Percentiles rank a stretch among this genome's conserved stretches.
phyloP scores from a whole-genome alignment of 1,140 invertebrate genomes.

The Diploscapter pachys region DNA sequence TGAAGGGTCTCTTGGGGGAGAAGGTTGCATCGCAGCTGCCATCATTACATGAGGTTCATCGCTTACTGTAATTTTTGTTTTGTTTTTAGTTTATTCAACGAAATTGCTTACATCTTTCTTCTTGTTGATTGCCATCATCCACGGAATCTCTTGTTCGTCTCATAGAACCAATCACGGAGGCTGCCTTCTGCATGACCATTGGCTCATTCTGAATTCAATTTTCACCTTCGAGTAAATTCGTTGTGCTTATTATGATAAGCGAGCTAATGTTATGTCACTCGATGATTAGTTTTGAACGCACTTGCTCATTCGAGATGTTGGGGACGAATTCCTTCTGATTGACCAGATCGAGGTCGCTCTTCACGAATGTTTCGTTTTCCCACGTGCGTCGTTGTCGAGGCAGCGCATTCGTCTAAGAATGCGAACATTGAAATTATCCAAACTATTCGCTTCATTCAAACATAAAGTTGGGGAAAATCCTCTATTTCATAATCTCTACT shows the following conservation, averaged over 20 bases:
- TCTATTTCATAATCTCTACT: no score
- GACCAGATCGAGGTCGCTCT: conserved; percentile 37
- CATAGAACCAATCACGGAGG: conserved; percentile 7
- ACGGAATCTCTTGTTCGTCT: conserved; percentile 11
- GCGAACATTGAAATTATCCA: no score
- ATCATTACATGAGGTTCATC: no score
- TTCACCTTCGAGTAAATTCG: background rate
- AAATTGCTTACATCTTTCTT: no score
- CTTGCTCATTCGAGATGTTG: conserved; percentile 27
- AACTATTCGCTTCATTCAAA: no score
- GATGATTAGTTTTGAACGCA: background rate
- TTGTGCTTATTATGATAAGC: background rate
- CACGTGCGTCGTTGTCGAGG: conserved; percentile 48
- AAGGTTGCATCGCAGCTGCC: no score
- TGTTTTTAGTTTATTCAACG: no score
- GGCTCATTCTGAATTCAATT: background rate
- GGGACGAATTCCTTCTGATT: conserved; percentile 41
- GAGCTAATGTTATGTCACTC: background rate
- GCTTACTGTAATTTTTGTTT: no score
- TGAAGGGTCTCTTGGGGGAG: no score
- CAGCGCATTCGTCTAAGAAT: no score
- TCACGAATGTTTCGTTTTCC: conserved; percentile 42
- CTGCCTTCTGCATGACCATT: background rate
- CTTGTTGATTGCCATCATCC: background rate
- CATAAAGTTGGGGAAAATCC: no score